Percentiles rank a stretch among this genome's conserved stretches.
These are phyloP conservation scores for Myripristis murdjan DNA, from an alignment of 2,797 vertebrate species.

Conservation along the genomic window DNA sequence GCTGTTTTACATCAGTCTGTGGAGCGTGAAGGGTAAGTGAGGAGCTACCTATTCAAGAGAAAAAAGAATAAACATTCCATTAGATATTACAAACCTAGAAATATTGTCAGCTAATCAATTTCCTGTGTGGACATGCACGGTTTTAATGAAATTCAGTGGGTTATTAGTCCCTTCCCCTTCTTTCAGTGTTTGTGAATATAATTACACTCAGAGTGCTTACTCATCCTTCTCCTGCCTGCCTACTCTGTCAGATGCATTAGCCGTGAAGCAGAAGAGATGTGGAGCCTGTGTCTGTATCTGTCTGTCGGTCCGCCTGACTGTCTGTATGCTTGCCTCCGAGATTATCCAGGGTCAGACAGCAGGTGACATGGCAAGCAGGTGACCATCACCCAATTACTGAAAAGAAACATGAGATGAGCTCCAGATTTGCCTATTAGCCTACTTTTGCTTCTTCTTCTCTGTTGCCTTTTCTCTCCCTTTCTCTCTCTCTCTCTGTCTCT, in stretches of 20 bases:
- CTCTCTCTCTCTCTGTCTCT: background rate
- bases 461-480: constrained; percentile 10
- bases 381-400: constrained; percentile 74
- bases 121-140: constrained; percentile 77
- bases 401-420: constrained; percentile 65
- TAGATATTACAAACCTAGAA: constrained; percentile 72
- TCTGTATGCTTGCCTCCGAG: constrained; percentile 67
- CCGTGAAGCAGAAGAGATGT: constrained; percentile 78
- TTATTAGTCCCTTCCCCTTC: constrained; percentile 76
- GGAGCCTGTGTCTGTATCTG: constrained; percentile 75
- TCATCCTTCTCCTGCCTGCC: constrained; percentile 80
- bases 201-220: constrained; percentile 80
- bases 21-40: constrained; percentile 77
- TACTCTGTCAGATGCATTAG: constrained; percentile 83
- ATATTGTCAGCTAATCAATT: constrained; percentile 79
- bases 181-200: constrained; percentile 76
- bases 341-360: constrained; percentile 73
- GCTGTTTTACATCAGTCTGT: constrained; percentile 69
- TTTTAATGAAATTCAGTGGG: constrained; percentile 77
- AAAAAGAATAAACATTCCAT: constrained; percentile 78
- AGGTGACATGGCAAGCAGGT: constrained; percentile 80
- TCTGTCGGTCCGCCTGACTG: constrained; percentile 69
- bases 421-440: constrained; percentile 22
- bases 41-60: constrained; percentile 64
- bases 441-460: constrained; percentile 17